Base-by-base conservation (phyloP, 1,140 invertebrate species). In the Bombus polaris region DNA sequence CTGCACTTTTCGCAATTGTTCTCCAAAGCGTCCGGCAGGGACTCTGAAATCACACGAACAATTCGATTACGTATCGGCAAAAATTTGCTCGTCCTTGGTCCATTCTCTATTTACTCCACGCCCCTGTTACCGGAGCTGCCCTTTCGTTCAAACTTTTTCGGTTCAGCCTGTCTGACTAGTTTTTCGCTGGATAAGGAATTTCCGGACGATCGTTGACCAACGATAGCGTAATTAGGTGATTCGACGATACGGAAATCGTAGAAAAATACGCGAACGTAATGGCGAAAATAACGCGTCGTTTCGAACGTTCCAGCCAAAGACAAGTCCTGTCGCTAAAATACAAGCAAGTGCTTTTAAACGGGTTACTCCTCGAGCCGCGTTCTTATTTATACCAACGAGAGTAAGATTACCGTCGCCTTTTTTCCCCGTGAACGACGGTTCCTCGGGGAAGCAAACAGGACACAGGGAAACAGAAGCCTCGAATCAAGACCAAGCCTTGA, bases 1-100 rank as follows among this genome's bases (percentile, higher is more conserved):
- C 95, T 96, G 87, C 97, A 97, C 92, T 96, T 97, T 53, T 85
- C 89, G 90, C 97, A 97, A 18, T 95, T 95, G 1, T 95, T 96
- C 86, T 95, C 93, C 53, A 97, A 83, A 9, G 96, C 97, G 85
- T 97, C 97, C 35, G 96, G 95, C 3, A 97, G 91, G 28, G 95
- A 77, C 13, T 95, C 96, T 95, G 90, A 39, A 91, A 92, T 39
- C 70, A 68, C 53, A 73, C 2, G 3, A 28, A 53, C 18, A 2
- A 5, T 42, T 18, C 18, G 3, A 42, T 25, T 28, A 47, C 1
- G 15, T 1, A 9, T 5, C 10, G 10, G 12, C 3, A 37, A 0
- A 22, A 25, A n/a, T 47, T 42, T 18, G 13, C 42, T 22, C 3
- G 3, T 1, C 2, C 5, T 32, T 9, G 25, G 9, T 18, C 18